Evolutionary conservation across 2,113 vertebrate genomes (phyloP), one percentile per base, ranked within the genome.

Genomic region (Toxotes jaculatrix): DNA sequence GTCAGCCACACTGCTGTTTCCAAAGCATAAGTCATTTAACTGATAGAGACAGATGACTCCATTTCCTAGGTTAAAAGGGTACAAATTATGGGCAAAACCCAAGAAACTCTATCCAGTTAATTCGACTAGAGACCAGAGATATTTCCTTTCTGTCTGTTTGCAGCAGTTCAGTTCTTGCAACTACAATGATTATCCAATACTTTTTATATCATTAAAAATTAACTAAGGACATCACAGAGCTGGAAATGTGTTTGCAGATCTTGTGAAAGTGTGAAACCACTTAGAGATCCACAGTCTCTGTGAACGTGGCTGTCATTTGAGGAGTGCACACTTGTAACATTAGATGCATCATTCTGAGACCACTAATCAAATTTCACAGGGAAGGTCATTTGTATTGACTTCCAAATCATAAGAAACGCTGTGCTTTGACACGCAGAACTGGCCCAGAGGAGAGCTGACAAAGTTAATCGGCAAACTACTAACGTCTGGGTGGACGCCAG

Each of bases 291-390:
- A 1, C 14, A 63, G 61, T 23, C 13, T 63, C 56, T 57, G 27
- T 27, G 64, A 82, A 53, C 17, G 32, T 45, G 55, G 43, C 79
- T 63, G 63, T 57, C 57, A 79, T 73, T 60, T 70, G 32, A 86
- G 51, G 38, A 34, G 69, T 32, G 61, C 42, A 65, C 19, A 19
- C 61, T 74, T 71, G 84, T 82, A 75, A 90, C 63, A 49, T 83
- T 68, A 89, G 79, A 84, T 21, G 43, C 10, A 60, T 90, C 91
- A 87, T 83, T 90, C 62, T 42, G 75, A 93, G 88, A 93, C 49
- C 76, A 77, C 88, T 92, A 94, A 94, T 92, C 34, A 85, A 92
- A 95, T 94, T 94, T 92, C 51, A 72, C 88, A 88, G 89, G 72
- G 69, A 90, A 96, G 84, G 89, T 88, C 95, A 89, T 90, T 93